Base-by-base conservation (phyloP, 2,888 invertebrate genomes). In the Punctoribates punctum region DNA sequence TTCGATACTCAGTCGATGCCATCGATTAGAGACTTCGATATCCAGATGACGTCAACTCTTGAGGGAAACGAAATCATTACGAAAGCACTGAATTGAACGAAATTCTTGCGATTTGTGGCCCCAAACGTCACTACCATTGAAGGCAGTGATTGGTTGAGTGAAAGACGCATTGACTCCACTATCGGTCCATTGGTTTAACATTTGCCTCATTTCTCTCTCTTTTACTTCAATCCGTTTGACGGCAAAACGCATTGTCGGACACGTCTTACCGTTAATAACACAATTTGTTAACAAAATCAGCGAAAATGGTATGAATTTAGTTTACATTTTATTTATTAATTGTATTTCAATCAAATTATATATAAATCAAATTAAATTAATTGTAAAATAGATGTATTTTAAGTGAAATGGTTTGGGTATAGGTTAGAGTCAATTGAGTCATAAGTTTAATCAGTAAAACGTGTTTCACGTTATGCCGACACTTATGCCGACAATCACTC, bases 261-360 rank as follows among this genome's bases (percentile, higher is more conserved):
- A 65, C 65, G 65, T 65, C 29, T 65, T 65, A 34, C 23, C 9
- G 11, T 62, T 15, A 65, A 29, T 34, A n/a, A 6, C 23, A 5
- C 2, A 34, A 65, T 65, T 65, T 34, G 8, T 65, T 13, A 29
- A 15, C 29, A 34, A 34, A 65, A 38, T 34, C 65, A 65, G 8
- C 65, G 34, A 65, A 65, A 65, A 65, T 65, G 65, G 65, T 65
- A 65, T 34, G 65, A 65, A 65, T 65, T 65, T 65, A 0, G 9
- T 4, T 11, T 3, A 11, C 23, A 25, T 23, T 57, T 57, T 11
- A 9, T 57, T 57, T 5, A 4, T 23, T 20, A 57, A 25, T 23
- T 9, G 8, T 9, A 6, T 57, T 5, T 57, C 8, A 1, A 57
- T 11, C 8, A 13, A 57, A 57, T 25, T 4, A 23, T 25, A 57